These are phyloP conservation scores for Protodeltote pygarga DNA, from an alignment of 2,888 invertebrate genomes.

Conservation along the genomic window DNA sequence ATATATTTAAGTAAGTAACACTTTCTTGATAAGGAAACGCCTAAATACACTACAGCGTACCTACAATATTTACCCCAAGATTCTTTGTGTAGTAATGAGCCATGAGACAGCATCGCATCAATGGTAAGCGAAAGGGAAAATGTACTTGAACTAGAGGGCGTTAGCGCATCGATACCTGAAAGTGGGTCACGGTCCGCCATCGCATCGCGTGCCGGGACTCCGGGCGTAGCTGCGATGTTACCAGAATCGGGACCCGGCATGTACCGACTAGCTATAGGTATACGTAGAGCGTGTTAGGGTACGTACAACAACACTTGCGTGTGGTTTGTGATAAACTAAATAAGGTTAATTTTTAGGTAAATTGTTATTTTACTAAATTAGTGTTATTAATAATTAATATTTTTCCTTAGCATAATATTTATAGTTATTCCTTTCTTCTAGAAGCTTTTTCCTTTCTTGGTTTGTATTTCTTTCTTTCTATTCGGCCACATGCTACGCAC, in stretches of 20 bases:
- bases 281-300: constrained; percentile 28
- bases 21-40: constrained; percentile 11
- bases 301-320: not conserved
- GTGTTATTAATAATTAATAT: too few relatives aligned
- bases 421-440: too few relatives aligned
- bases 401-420: too few relatives aligned
- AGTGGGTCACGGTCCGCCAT: constrained; percentile 73
- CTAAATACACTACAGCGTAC: constrained; percentile 15
- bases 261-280: too few relatives aligned
- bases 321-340: constrained; percentile 15
- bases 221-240: constrained; percentile 34
- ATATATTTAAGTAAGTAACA: not conserved
- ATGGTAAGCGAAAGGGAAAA: constrained; percentile 69
- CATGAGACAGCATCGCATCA: constrained; percentile 54
- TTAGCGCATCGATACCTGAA: constrained; percentile 71
- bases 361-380: not conserved
- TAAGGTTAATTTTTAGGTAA: constrained; percentile 1
- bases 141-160: constrained; percentile 70
- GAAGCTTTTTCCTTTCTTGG: too few relatives aligned
- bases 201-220: constrained; percentile 57
- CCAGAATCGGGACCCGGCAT: constrained; percentile 13
- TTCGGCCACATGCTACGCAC: too few relatives aligned
- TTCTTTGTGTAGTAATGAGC: constrained; percentile 35
- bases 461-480: too few relatives aligned
- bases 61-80: constrained; percentile 16